A percentile compares a stretch with the other conserved stretches of the same genome.
Conservation (phyloP, 2,888 invertebrate species). For the Erebia epiphron region DNA sequence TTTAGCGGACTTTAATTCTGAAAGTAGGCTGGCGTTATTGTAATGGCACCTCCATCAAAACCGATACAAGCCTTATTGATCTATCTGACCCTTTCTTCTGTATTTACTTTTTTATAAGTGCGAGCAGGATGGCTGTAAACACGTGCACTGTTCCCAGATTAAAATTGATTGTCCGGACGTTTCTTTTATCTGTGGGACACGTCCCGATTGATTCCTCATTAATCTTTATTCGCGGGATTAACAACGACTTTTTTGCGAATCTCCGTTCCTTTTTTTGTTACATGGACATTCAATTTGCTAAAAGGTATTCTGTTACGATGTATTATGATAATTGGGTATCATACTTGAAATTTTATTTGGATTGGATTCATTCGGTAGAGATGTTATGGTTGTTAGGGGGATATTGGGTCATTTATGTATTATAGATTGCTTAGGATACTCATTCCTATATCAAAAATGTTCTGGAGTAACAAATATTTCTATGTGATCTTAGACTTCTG, state of each 20-base stretch:
- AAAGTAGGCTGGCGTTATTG: slow-evolving; percentile 77
- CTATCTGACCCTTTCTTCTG: slow-evolving; percentile 51
- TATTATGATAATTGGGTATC: slow-evolving; percentile 20
- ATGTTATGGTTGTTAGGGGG: neutral
- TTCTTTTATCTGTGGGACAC: slow-evolving; percentile 71
- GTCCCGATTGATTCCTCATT: slow-evolving; percentile 79
- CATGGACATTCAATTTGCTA: slow-evolving; percentile 27
- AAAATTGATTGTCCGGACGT: slow-evolving; percentile 80
- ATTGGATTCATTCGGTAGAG: neutral
- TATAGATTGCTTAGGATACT: too few species aligned
- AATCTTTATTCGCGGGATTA: slow-evolving; percentile 78
- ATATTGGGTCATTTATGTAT: neutral
- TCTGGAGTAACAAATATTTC: too few species aligned
- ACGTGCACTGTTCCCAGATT: slow-evolving; percentile 73
- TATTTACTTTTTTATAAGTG: slow-evolving; percentile 28
- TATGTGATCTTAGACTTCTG: too few species aligned
- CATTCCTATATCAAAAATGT: too few species aligned
- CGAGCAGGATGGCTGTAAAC: slow-evolving; percentile 50
- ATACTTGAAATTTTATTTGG: slow-evolving; percentile 8
- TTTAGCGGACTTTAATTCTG: slow-evolving; percentile 76
- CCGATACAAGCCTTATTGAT: slow-evolving; percentile 57
- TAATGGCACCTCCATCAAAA: slow-evolving; percentile 69
- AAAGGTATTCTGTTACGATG: slow-evolving; percentile 1
- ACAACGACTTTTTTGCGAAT: slow-evolving; percentile 56
- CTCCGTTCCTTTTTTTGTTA: slow-evolving; percentile 26